A percentile compares a stretch with the other conserved stretches of the same genome.
These are phyloP conservation scores for Apotomis capreana DNA, from an alignment of 2,888 invertebrate species.

Conservation along the genomic window DNA sequence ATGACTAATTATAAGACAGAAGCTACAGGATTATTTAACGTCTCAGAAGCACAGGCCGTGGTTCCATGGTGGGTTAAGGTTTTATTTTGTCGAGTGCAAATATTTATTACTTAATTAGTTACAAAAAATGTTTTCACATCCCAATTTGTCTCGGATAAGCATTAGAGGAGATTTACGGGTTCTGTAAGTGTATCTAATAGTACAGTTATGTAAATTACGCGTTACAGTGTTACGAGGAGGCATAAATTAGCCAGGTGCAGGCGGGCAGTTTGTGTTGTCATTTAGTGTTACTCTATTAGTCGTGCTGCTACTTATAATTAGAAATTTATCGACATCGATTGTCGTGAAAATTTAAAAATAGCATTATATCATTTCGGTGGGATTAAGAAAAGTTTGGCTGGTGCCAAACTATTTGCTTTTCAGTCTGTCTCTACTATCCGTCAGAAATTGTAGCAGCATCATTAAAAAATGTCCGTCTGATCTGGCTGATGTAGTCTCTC, in stretches of 20 bases:
- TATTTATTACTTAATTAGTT: not conserved
- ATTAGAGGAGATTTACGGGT: not conserved
- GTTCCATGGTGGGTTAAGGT: too few relatives aligned
- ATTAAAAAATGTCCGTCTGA: too few relatives aligned
- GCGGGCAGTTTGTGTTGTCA: not conserved
- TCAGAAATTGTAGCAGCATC: too few relatives aligned
- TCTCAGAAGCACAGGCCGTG: too few relatives aligned
- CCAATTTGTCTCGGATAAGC: not conserved
- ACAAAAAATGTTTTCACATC: not conserved
- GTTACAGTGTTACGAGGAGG: not conserved
- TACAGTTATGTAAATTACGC: slow-evolving; percentile 8
- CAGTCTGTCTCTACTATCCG: too few relatives aligned
- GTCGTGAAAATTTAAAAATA: not conserved
- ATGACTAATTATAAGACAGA: too few relatives aligned
- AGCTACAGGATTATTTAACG: too few relatives aligned
- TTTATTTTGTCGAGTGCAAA: too few relatives aligned
- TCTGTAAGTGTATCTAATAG: slow-evolving; percentile 9
- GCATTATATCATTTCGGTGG: not conserved
- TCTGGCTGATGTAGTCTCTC: too few relatives aligned
- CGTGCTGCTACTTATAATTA: not conserved
- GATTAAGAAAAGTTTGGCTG: not conserved
- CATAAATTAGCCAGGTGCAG: not conserved
- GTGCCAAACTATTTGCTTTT: too few relatives aligned
- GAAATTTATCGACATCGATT: not conserved
- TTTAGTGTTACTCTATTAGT: not conserved